Conservation (phyloP, 1,140 invertebrate species). For the Vollenhovia emeryi region DNA sequence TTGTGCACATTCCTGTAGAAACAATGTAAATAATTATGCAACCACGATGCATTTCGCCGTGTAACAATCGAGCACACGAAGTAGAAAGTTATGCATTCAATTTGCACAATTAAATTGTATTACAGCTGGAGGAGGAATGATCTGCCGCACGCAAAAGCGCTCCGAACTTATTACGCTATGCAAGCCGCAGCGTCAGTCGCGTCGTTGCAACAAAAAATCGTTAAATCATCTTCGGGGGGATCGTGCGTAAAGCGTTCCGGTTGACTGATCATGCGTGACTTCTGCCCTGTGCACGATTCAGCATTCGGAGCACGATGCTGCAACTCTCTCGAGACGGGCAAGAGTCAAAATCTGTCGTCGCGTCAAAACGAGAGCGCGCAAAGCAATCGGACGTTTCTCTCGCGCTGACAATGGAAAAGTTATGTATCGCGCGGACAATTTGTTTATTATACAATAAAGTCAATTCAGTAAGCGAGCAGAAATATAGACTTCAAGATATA, state of each 20-base stretch:
- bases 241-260: conserved; percentile 58
- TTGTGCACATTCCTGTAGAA: neutral
- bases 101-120: conserved; percentile 6
- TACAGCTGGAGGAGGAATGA: neutral
- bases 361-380: neutral
- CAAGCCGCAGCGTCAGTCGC: neutral
- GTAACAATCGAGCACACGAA: neutral
- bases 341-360: neutral
- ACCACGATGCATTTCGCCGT: neutral
- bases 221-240: conserved; percentile 45
- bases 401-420: neutral
- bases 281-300: conserved; percentile 44
- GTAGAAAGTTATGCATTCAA: conserved; percentile 26
- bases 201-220: conserved; percentile 22
- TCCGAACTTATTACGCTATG: conserved; percentile 6
- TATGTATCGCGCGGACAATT: neutral
- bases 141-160: neutral
- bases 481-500: too few relatives aligned
- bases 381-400: neutral
- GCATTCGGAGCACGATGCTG: conserved; percentile 36
- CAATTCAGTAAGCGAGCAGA: too few relatives aligned
- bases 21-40: neutral
- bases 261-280: conserved; percentile 61
- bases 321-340: neutral
- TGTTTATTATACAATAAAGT: neutral